Evolutionary conservation across 1,140 invertebrate genomes (phyloP), one percentile per base, ranked within the genome.

Genomic region (Aphis gossypii): DNA sequence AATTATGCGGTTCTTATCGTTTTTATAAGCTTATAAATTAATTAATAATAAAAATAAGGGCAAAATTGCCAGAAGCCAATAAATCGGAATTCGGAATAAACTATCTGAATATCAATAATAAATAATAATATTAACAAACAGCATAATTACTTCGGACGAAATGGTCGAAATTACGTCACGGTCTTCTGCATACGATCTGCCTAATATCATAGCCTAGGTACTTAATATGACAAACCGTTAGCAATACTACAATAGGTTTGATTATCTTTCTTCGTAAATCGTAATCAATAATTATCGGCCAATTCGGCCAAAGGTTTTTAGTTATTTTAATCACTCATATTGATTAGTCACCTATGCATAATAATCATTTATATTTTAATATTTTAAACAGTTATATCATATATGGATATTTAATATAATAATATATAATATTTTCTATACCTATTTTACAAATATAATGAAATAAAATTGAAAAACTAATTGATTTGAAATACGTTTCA

Each of bases 191-290:
- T 11, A 68, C 60, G 4, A 68, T 68, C 30, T 68, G 6, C 60
- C 14, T 76, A 68, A n/a, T 76, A 76, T 20, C 14, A n/a, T 76
- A 1, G 14, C 60, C 25, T 35, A n/a, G 18, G 23, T 76, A 76
- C 30, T 25, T 60, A 25, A 60, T 60, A 68, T n/a, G 60, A 68
- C 60, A 76, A 76, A 76, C 60, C 18, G 60, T 23, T 76, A 30
- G n/a, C 20, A 14, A 76, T 76, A 76, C 60, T 76, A 76, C 60
- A 35, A 76, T 76, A 20, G 30, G n/a, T 76, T 35, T 1, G 30
- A 76, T 76, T 76, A 76, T 76, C 30, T n/a, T 76, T 76, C n/a
- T 11, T 76, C 60, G 60, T 76, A 76, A 76, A 76, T 76, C 60
- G 60, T n/a, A n/a, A 76, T 76, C 30, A 76, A n/a, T 76, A 76